These are phyloP conservation scores for Chondrosia reniformis DNA, from an alignment of 37 sponge, comb jelly and placozoan genomes.

Conservation along the genomic window DNA sequence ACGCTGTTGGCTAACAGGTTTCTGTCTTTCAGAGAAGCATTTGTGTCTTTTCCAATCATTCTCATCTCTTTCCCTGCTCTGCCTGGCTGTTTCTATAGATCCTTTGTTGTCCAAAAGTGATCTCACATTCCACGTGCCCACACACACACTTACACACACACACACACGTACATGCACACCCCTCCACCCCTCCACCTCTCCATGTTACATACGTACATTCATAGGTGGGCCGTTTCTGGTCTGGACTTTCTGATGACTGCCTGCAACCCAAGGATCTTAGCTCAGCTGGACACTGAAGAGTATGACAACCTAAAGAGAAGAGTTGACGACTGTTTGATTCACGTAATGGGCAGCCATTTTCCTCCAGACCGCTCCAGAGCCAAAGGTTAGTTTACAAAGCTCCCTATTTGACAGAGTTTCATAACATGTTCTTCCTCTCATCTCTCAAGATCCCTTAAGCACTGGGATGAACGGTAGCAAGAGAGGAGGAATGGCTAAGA, in stretches of 20 bases:
- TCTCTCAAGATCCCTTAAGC: no score
- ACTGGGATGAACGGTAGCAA: no score
- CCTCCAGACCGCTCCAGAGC: no score
- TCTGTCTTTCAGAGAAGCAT: neutral
- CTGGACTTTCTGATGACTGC: constrained; percentile 69
- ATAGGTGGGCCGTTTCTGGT: constrained; percentile 69
- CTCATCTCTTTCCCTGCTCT: no score
- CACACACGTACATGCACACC: neutral
- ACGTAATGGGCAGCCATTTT: constrained; percentile 59
- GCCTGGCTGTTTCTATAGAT: no score
- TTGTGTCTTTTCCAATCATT: neutral
- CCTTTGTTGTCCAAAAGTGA: no score
- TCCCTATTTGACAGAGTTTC: no score
- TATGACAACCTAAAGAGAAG: constrained; percentile 50
- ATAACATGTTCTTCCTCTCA: no score
- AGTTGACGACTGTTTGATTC: constrained; percentile 51
- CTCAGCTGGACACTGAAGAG: constrained; percentile 27
- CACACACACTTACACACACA: neutral
- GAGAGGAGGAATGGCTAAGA: no score
- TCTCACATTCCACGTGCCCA: no score
- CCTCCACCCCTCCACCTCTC: neutral
- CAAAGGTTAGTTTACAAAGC: no score
- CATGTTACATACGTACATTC: neutral
- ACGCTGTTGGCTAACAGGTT: neutral
- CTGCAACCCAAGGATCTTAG: constrained; percentile 51